These are phyloP conservation scores for Lordiphosa andalusiaca DNA, from an alignment of 2,888 invertebrate species.

Conservation along the genomic window DNA sequence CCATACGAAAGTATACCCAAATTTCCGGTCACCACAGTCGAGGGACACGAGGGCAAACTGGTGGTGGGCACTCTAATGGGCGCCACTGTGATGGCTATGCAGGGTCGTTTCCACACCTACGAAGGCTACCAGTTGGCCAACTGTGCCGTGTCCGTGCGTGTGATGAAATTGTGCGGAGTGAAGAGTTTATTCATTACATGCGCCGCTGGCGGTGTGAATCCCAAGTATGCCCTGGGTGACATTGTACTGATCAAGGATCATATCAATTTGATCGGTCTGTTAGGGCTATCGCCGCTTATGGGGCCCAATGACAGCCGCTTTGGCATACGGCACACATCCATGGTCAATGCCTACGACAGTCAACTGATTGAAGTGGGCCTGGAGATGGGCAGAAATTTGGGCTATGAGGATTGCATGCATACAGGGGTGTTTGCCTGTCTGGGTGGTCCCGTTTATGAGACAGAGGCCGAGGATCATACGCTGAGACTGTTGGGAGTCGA, in stretches of 20 bases:
- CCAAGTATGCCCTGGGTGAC: slow-evolving; percentile 93
- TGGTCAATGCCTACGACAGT: slow-evolving; percentile 92
- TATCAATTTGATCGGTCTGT: slow-evolving; percentile 96
- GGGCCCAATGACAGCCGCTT: slow-evolving; percentile 96
- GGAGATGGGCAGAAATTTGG: slow-evolving; percentile 86
- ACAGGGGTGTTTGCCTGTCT: slow-evolving; percentile 96
- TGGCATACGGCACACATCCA: slow-evolving; percentile 94
- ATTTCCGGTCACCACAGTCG: slow-evolving; percentile 93
- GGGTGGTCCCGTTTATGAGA: slow-evolving; percentile 97
- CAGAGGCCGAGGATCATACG: slow-evolving; percentile 93
- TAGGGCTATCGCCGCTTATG: slow-evolving; percentile 93
- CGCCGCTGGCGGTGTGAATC: slow-evolving; percentile 97
- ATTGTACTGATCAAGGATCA: slow-evolving; percentile 98
- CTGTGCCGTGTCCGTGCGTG: slow-evolving; percentile 95
- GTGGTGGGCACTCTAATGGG: slow-evolving; percentile 93
- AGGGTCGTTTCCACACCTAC: slow-evolving; percentile 97
- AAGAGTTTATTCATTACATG: slow-evolving; percentile 94
- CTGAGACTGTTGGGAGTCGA: slow-evolving; percentile 90
- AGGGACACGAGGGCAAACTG: slow-evolving; percentile 92
- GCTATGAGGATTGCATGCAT: slow-evolving; percentile 85
- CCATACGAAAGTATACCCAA: slow-evolving; percentile 94
- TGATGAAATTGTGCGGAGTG: slow-evolving; percentile 97
- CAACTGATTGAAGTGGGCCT: slow-evolving; percentile 86
- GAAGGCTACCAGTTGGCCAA: slow-evolving; percentile 96
- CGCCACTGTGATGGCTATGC: slow-evolving; percentile 94